These are phyloP conservation scores for Neoseiulus cucumeris DNA, from an alignment of 1,140 invertebrate species.

Conservation along the genomic window DNA sequence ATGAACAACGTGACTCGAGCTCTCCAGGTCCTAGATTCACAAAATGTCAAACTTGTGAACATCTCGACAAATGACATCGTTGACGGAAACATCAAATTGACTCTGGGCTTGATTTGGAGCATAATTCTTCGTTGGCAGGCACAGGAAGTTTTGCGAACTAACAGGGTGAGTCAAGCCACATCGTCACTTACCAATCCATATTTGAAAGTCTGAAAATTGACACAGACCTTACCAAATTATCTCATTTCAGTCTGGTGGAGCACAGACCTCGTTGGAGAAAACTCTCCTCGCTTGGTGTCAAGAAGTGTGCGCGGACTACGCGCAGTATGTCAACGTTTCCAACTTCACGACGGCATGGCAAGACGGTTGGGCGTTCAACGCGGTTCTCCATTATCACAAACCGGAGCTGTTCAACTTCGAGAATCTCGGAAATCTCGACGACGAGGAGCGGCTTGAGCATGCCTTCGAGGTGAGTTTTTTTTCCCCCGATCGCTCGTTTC, in stretches of 20 bases:
- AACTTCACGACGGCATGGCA: conserved; percentile 69
- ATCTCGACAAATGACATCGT: conserved; percentile 80
- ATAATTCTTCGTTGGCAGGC: conserved; percentile 79
- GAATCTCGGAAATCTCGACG: conserved; percentile 32
- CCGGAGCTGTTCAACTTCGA: conserved; percentile 16
- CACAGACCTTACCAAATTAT: too few species aligned
- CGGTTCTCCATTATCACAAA: conserved; percentile 45
- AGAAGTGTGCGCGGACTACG: conserved; percentile 33
- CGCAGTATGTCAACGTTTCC: conserved; percentile 48
- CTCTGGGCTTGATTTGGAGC: conserved; percentile 62
- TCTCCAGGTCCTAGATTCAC: conserved; percentile 37
- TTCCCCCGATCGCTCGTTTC: too few species aligned
- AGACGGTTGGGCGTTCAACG: conserved; percentile 67
- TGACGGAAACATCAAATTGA: conserved; percentile 64
- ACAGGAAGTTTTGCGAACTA: conserved; percentile 16
- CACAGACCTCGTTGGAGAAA: conserved; percentile 38
- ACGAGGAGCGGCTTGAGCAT: conserved; percentile 51
- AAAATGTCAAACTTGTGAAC: conserved; percentile 48
- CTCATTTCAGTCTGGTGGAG: background rate
- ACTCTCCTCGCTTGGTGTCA: conserved; percentile 61
- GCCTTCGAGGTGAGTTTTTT: conserved; percentile 58
- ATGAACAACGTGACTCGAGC: conserved; percentile 76
- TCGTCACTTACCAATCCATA: too few species aligned
- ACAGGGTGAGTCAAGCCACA: background rate
- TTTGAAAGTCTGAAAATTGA: too few species aligned